Base-by-base conservation (phyloP, 2,888 invertebrate species). In the Oscheius sp. region DNA sequence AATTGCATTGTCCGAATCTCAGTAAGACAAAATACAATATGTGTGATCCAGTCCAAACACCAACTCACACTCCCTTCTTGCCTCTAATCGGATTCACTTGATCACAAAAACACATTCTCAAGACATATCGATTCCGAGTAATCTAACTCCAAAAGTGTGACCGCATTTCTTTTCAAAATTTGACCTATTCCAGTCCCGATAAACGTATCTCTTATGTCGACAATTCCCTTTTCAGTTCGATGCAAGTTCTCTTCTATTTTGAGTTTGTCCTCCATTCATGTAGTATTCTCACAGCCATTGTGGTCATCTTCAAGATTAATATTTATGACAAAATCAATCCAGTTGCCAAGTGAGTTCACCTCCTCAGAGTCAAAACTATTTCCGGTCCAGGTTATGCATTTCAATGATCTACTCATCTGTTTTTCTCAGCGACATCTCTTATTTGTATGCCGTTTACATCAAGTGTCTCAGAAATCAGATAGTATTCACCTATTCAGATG, bases 321-420 rank as follows among this genome's bases (percentile, higher is more conserved):
- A 2, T 37, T 10, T 63, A 48, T 50, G 63, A 63, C 48, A 50
- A 63, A n/a, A 47, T 63, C 63, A 47, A 47, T 21, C 48, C 47
- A 13, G 63, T 47, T 21, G 63, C 63, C 47, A 63, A 63, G 63
- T 63, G 21, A 48, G 50, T 29, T 11, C 9, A 11, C 2, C 5
- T 47, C n/a, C 47, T 37, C 50, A 9, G 9, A 29, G 11, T 53
- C 53, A 53, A 29, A 42, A 42, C 7, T 42, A 42, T 42, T 42
- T 42, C 42, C 42, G 42, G 42, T 42, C 42, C 10, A 63, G 63
- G 11, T 21, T 63, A 10, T 63, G 63, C 32, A 63, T 63, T 21
- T 63, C 63, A 32, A 47, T 47, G n/a, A 63, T 63, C 32, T 63
- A 63, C 33, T 63, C 63, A 29, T 63, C 63, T n/a, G 63, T 63